A percentile compares a stretch with the other conserved stretches of the same genome.
Conservation (phyloP, 2,888 invertebrate genomes). For the Tetropium fuscum region DNA sequence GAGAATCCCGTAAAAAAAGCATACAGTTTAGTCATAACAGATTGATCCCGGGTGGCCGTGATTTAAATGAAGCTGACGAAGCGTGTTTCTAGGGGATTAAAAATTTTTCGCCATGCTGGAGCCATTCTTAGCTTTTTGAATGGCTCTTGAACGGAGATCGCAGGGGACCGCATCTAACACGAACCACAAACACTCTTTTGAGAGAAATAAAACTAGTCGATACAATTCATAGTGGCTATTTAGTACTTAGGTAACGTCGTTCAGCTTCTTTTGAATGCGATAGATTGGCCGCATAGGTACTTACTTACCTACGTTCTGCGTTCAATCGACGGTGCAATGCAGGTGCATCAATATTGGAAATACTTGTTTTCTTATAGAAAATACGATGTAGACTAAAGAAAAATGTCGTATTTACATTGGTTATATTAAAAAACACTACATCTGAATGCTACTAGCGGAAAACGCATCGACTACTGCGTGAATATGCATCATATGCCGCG, state of each 20-base stretch:
- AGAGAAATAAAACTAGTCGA: slow-evolving; percentile 33
- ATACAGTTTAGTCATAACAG: slow-evolving; percentile 39
- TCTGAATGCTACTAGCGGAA: no score
- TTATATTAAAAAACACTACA: no score
- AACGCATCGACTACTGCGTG: no score
- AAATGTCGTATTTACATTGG: no score
- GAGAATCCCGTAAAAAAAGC: slow-evolving; percentile 40
- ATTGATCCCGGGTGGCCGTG: slow-evolving; percentile 52
- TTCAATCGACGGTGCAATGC: no score
- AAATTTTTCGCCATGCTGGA: slow-evolving; percentile 50
- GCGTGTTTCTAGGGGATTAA: slow-evolving; percentile 50
- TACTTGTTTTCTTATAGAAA: no score
- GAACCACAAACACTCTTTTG: slow-evolving; percentile 52
- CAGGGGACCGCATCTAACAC: slow-evolving; percentile 55
- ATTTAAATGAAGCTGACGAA: slow-evolving; percentile 55
- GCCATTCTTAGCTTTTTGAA: slow-evolving; percentile 49
- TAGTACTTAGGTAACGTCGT: slow-evolving; percentile 9
- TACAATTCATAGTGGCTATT: slow-evolving; percentile 26
- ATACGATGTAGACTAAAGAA: no score
- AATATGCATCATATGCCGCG: no score
- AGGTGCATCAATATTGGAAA: no score
- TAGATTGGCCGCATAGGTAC: slow-evolving; percentile 5
- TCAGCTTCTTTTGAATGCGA: slow-evolving; percentile 1
- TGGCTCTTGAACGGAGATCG: slow-evolving; percentile 46
- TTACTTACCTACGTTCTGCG: no score